Conservation (phyloP, 2,113 vertebrate species). For the Pterocles burchelli region DNA sequence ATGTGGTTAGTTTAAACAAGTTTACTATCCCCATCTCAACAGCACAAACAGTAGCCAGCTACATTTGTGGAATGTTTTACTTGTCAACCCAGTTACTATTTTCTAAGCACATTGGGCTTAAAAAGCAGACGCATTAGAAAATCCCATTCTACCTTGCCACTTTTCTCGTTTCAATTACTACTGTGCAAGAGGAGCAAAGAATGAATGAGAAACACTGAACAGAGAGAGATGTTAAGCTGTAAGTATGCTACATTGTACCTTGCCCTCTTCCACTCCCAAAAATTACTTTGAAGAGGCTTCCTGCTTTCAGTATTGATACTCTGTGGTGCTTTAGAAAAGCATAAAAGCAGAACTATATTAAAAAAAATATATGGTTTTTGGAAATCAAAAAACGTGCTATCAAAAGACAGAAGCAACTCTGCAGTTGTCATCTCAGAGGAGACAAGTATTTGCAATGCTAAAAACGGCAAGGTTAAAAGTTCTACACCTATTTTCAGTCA, state of each 20-base stretch:
- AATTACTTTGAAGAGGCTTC: not conserved
- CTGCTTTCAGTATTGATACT: not conserved
- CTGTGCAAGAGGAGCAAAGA: not conserved
- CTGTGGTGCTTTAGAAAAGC: not conserved
- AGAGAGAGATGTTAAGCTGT: not conserved
- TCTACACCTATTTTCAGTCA: not conserved
- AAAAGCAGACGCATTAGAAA: not conserved
- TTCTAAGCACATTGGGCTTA: not conserved
- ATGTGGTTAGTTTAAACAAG: not conserved
- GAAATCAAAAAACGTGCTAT: not conserved
- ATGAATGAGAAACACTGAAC: not conserved
- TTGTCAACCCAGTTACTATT: not conserved
- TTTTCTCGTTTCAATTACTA: not conserved
- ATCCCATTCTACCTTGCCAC: not conserved
- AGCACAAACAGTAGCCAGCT: not conserved
- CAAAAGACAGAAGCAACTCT: not conserved
- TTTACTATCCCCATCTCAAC: not conserved
- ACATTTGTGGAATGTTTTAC: not conserved
- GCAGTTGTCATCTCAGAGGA: not conserved
- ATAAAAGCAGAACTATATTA: not conserved
- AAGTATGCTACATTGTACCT: accelerated
- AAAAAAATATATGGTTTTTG: not conserved
- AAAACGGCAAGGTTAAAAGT: not conserved
- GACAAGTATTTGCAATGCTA: not conserved
- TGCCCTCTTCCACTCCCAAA: not conserved